Evolutionary conservation across 2,797 vertebrate species (phyloP).

Genomic region (Mallotus villosus): DNA sequence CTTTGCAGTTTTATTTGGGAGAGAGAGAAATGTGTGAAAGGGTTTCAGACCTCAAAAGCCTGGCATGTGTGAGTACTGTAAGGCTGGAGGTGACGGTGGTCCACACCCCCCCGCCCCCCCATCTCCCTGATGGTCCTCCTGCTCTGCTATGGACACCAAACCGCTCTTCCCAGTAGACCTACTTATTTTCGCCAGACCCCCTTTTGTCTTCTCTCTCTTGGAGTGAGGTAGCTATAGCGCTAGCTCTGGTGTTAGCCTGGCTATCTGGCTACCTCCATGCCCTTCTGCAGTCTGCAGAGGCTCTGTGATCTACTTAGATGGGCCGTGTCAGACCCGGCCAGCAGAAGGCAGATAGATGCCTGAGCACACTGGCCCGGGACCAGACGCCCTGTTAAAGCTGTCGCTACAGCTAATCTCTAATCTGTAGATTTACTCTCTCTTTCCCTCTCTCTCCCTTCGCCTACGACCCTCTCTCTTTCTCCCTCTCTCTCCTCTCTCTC

Average conservation of each 20-base stretch:
- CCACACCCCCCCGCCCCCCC: constrained; percentile 11
- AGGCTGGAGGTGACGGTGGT: constrained; percentile 34
- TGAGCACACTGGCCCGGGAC: constrained; percentile 67
- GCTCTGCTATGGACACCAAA: not conserved
- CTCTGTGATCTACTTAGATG: constrained; percentile 72
- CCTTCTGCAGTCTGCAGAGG: constrained; percentile 38
- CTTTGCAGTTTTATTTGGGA: constrained; percentile 55
- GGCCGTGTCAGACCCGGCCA: constrained; percentile 62
- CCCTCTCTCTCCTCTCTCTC: constrained; percentile 46
- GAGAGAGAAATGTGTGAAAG: constrained; percentile 25
- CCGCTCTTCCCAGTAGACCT: constrained; percentile 12
- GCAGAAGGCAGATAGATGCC: constrained; percentile 77
- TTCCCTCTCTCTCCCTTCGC: constrained; percentile 51
- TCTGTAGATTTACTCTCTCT: constrained; percentile 79
- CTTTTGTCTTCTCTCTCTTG: constrained; percentile 48
- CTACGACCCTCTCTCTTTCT: constrained; percentile 36
- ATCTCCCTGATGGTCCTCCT: not conserved
- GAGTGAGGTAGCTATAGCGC: constrained; percentile 33
- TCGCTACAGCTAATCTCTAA: constrained; percentile 79
- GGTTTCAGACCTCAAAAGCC: constrained; percentile 34
- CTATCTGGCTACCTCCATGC: not conserved
- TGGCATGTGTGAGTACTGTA: constrained; percentile 20
- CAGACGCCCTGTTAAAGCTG: constrained; percentile 77
- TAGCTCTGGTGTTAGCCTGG: constrained; percentile 17
- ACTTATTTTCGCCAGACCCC: constrained; percentile 34